These are phyloP conservation scores for Calypte anna DNA, from an alignment of 2,113 vertebrate species.

Conservation along the genomic window DNA sequence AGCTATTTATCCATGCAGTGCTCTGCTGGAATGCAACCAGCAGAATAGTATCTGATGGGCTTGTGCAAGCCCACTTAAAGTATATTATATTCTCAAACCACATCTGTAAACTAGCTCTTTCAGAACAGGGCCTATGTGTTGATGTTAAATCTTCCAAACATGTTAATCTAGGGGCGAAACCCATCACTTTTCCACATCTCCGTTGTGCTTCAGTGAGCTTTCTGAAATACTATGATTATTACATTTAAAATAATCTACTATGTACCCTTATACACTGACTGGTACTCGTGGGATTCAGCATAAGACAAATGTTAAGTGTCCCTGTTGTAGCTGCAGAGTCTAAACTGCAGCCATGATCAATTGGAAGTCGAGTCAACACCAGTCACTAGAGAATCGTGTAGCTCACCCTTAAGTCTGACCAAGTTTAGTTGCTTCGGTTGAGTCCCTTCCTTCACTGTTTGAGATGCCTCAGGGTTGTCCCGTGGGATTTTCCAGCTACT, in stretches of 20 bases:
- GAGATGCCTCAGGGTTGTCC: background rate
- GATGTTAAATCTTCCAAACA: background rate
- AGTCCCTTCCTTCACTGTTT: background rate
- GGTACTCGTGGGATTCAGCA: background rate
- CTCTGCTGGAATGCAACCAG: background rate
- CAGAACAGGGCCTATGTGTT: background rate
- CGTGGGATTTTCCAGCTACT: background rate
- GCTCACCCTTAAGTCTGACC: background rate
- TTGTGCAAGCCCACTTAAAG: background rate
- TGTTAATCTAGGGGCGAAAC: background rate
- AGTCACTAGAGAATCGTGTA: background rate
- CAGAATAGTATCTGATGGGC: background rate
- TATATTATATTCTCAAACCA: background rate
- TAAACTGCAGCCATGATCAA: background rate
- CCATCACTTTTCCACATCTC: background rate
- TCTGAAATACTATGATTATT: background rate
- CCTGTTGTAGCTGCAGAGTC: background rate
- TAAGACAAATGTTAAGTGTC: background rate
- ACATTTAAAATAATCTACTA: background rate
- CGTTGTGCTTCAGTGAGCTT: background rate
- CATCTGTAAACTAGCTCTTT: background rate
- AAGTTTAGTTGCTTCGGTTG: background rate
- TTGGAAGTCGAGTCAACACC: background rate
- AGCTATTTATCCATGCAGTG: background rate
- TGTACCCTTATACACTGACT: background rate